Evolutionary conservation across 2,113 vertebrate species (phyloP), one percentile per base, ranked within the genome.

Genomic region (Glaucidium brasilianum): DNA sequence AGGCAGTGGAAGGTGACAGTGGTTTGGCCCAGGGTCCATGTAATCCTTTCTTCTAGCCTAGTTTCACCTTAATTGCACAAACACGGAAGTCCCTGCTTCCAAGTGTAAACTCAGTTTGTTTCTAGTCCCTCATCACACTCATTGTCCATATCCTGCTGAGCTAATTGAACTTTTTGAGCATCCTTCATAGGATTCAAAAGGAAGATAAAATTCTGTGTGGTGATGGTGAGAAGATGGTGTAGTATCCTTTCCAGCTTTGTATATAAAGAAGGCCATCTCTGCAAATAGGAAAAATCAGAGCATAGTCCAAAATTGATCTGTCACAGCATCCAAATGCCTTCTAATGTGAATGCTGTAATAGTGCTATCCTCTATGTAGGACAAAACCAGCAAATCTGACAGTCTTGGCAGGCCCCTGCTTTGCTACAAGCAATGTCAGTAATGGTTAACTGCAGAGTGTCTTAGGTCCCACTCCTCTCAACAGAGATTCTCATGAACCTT

Each of bases 291-390:
- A 43, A 62, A 69, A 15, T 45, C 15, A 52, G 27, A 32, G 3
- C 50, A 11, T 35, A 22, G 30, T 80, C 41, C 34, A 58, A 32
- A 78, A 53, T 3, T 53, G 14, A 47, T 79, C 18, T 2, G 0
- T 66, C 22, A 66, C 26, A 59, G 8, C 45, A 35, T n/a, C 12
- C 27, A 41, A 39, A 58, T 9, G 15, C 43, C 25, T 64, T 49
- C 45, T 68, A 30, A 53, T 7, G 11, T 47, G 63, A 34, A 39
- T 56, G 43, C 21, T 49, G 10, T 62, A 67, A 37, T 6, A 29
- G 4, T 62, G 41, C 22, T 43, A 6, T 45, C 52, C 1, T 2
- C 8, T 15, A 1, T 3, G 3, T n/a, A 32, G 39, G 12, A 43
- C 6, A 85, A 69, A 88, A 13, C 12, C 37, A 69, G 26, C 9